These are phyloP conservation scores for Chionis minor DNA, from an alignment of 2,113 vertebrate genomes.

Conservation along the genomic window DNA sequence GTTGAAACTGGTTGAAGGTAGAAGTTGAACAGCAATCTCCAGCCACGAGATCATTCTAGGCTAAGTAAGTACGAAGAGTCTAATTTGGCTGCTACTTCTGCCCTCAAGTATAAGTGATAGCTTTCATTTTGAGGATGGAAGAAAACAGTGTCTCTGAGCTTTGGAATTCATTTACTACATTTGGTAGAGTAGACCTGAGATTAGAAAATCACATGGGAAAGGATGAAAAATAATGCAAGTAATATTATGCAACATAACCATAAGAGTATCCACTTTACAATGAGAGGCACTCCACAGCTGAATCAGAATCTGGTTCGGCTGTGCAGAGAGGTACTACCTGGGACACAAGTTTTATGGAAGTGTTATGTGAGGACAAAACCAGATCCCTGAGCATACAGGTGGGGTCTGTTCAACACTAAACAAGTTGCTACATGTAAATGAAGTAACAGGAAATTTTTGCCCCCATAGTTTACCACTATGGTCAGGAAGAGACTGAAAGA, in stretches of 20 bases:
- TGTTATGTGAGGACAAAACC: not conserved
- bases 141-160: not conserved
- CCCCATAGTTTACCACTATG: not conserved
- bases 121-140: not conserved
- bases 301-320: not conserved
- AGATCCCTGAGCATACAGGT: no score
- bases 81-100: not conserved
- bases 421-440: not conserved
- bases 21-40: not conserved
- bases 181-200: not conserved
- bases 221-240: not conserved
- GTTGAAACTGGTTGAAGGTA: not conserved
- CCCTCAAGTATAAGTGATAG: not conserved
- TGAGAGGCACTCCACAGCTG: not conserved
- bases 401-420: not conserved
- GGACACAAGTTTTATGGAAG: not conserved
- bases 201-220: not conserved
- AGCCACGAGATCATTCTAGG: not conserved
- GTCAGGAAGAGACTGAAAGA: not conserved
- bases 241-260: not conserved
- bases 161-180: not conserved
- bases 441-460: not conserved
- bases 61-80: not conserved
- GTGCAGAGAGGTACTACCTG: not conserved
- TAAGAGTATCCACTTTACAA: no score